Conservation (phyloP, 2,797 vertebrate species). For the Betta splendens region DNA sequence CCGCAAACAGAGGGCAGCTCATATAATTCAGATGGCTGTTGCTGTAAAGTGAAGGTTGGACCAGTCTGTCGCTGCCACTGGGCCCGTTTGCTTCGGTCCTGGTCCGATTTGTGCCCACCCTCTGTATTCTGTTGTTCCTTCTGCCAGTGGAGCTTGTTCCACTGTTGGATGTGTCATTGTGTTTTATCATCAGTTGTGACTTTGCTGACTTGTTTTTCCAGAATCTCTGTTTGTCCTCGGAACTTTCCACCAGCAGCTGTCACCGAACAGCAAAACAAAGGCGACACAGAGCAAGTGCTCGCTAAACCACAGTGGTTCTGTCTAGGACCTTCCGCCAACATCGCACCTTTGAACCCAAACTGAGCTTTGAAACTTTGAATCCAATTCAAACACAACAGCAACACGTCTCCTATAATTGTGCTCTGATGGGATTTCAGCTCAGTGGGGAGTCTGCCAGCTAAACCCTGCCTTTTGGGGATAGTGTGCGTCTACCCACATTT, state of each 20-base stretch:
- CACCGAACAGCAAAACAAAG: slow-evolving; percentile 43
- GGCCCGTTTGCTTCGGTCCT: too few species aligned
- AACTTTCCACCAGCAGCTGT: slow-evolving; percentile 60
- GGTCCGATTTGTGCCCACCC: slow-evolving; percentile 10
- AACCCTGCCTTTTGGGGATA: slow-evolving; percentile 36
- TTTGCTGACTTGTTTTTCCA: slow-evolving; percentile 47
- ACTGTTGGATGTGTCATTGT: not conserved
- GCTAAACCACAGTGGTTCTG: slow-evolving; percentile 34
- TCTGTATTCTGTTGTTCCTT: not conserved
- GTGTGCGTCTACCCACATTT: slow-evolving; percentile 30
- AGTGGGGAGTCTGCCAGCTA: slow-evolving; percentile 13
- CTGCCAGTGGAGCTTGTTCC: slow-evolving; percentile 1
- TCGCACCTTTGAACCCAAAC: slow-evolving; percentile 40
- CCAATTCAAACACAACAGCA: slow-evolving; percentile 38
- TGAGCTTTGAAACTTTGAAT: slow-evolving; percentile 37
- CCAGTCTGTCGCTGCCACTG: not conserved
- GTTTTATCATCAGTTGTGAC: not conserved
- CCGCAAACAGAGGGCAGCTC: not conserved
- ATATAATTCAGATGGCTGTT: slow-evolving; percentile 10
- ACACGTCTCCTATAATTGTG: slow-evolving; percentile 38
- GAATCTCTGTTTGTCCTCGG: slow-evolving; percentile 55
- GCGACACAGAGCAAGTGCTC: slow-evolving; percentile 36
- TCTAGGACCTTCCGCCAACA: slow-evolving; percentile 57
- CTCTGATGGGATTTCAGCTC: slow-evolving; percentile 32
- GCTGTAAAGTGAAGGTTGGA: slow-evolving; percentile 6